A percentile compares a stretch with the other conserved stretches of the same genome.
phyloP scores from a whole-genome alignment of 2,797 vertebrate genomes.

The Channallabes apus region DNA sequence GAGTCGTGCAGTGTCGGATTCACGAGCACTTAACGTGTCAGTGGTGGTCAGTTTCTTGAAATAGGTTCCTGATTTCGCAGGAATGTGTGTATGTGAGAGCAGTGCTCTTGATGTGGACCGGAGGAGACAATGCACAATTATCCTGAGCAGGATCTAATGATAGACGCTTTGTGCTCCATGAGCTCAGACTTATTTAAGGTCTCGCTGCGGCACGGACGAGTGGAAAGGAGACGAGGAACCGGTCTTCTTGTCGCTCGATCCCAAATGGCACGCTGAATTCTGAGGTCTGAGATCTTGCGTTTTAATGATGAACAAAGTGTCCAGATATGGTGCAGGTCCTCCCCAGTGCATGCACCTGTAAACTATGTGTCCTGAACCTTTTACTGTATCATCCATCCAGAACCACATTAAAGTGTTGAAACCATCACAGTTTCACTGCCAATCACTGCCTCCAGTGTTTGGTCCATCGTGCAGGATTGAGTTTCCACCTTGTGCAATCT shows the following conservation, averaged over 20 bases:
- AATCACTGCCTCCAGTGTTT: neutral
- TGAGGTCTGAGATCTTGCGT: neutral
- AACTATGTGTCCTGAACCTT: neutral
- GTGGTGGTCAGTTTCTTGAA: constrained; percentile 15
- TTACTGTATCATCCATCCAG: neutral
- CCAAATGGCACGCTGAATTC: too few species aligned
- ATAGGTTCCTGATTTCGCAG: constrained; percentile 12
- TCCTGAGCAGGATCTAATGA: constrained; percentile 22
- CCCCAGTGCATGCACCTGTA: neutral
- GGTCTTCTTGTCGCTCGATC: neutral
- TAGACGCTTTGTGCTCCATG: constrained; percentile 17
- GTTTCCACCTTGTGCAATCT: neutral
- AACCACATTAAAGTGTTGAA: neutral
- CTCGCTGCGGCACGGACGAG: neutral
- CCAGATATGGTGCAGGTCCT: neutral
- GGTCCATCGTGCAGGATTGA: neutral
- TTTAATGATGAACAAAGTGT: neutral
- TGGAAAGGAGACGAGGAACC: neutral
- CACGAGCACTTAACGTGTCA: neutral
- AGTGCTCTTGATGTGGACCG: constrained; percentile 34
- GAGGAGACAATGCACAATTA: constrained; percentile 28
- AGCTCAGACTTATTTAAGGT: constrained; percentile 7
- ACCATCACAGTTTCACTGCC: too few species aligned
- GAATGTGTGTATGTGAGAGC: neutral
- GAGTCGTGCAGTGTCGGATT: neutral